Conservation (phyloP, 2,888 invertebrate species). For the Auanema freiburgensis region DNA sequence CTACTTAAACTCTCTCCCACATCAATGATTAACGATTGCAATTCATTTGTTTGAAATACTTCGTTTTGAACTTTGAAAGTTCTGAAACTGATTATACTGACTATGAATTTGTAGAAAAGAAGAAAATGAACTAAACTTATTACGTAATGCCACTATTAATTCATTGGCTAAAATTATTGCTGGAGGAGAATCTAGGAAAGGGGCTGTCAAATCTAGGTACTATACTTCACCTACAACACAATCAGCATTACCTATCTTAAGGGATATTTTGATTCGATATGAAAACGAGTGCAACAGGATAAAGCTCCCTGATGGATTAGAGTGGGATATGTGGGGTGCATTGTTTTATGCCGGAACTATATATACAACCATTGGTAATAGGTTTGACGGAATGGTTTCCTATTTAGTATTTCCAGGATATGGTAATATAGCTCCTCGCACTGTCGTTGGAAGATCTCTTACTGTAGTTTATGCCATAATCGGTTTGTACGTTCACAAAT, state of each 20-base stretch:
- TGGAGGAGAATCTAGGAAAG: constrained; percentile 2
- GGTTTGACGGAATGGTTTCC: too few species aligned
- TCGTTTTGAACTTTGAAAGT: background rate
- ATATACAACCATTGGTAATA: constrained; percentile 70
- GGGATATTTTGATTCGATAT: constrained; percentile 45
- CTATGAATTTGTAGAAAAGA: constrained; percentile 41
- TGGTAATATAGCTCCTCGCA: constrained; percentile 90
- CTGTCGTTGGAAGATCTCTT: constrained; percentile 79
- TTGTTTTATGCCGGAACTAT: constrained; percentile 67
- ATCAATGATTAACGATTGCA: background rate
- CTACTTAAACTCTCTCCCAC: too few species aligned
- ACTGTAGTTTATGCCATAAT: constrained; percentile 90
- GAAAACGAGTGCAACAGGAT: constrained; percentile 46
- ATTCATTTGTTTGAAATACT: too few species aligned
- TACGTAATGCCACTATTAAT: constrained; percentile 37
- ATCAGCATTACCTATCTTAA: constrained; percentile 20
- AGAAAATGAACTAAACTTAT: constrained; percentile 31
- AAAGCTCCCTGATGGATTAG: constrained; percentile 53
- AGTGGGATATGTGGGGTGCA: constrained; percentile 66
- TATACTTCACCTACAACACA: background rate
- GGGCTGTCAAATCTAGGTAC: too few species aligned
- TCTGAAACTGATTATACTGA: background rate
- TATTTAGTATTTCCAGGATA: constrained; percentile 68
- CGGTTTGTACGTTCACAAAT: too few species aligned
- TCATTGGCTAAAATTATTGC: constrained; percentile 3